These are phyloP conservation scores for Drosophila formosana DNA, from an alignment of 2,888 invertebrate species.

Conservation along the genomic window DNA sequence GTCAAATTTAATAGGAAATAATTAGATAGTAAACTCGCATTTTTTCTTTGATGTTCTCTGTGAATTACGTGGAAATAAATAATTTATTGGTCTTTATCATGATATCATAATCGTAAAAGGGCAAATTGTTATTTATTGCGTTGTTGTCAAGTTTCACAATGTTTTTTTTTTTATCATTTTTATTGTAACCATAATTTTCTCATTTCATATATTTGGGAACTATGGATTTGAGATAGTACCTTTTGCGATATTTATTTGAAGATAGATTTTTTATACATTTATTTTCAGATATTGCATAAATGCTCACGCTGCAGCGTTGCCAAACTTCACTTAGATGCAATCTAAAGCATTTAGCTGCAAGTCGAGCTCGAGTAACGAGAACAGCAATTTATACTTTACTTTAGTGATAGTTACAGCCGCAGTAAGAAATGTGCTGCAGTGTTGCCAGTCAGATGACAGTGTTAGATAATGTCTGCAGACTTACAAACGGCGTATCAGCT, in stretches of 20 bases:
- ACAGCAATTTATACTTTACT: not conserved
- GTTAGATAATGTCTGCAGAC: conserved; percentile 36
- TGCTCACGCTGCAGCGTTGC: conserved; percentile 4
- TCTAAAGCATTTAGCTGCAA: not conserved
- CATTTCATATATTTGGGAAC: too few species aligned
- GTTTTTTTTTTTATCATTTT: too few species aligned
- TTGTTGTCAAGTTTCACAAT: conserved; percentile 1
- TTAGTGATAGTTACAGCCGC: not conserved
- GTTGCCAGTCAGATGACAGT: conserved; percentile 41
- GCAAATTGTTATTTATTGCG: not conserved
- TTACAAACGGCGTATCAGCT: conserved; percentile 35
- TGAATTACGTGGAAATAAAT: not conserved
- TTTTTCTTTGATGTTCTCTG: not conserved
- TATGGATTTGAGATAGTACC: too few species aligned
- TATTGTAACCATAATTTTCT: not conserved
- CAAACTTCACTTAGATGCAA: conserved; percentile 4
- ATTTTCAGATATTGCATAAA: too few species aligned
- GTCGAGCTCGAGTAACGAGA: not conserved
- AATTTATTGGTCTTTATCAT: not conserved
- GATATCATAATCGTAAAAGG: not conserved
- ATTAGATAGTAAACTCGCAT: not conserved
- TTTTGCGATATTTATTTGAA: too few species aligned
- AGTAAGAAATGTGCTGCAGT: conserved; percentile 9
- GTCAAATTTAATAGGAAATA: not conserved
- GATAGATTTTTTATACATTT: too few species aligned